phyloP scores from a whole-genome alignment of 2,113 vertebrate genomes.

The Austrofundulus limnaeus region DNA sequence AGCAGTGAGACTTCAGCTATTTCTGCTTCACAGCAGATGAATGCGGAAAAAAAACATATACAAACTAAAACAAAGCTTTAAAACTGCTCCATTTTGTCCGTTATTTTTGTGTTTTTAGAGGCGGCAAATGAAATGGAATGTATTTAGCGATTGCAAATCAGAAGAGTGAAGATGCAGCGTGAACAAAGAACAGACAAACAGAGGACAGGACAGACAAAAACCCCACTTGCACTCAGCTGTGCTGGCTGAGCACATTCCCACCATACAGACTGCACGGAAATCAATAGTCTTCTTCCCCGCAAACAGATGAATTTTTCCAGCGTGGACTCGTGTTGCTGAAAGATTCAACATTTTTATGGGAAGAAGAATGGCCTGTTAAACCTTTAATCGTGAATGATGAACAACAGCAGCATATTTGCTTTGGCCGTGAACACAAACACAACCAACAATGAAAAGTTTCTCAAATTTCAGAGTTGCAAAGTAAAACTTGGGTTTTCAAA shows the following conservation, averaged over 20 bases:
- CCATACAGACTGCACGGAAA: conserved; percentile 66
- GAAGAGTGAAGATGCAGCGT: conserved; percentile 14
- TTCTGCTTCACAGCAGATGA: conserved; percentile 10
- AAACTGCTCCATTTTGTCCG: conserved; percentile 3
- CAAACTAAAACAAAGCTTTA: neutral
- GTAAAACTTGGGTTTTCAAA: neutral
- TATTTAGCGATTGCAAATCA: conserved; percentile 45
- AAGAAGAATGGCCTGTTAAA: conserved; percentile 49
- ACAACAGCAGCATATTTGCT: conserved; percentile 12
- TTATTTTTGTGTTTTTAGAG: conserved; percentile 16
- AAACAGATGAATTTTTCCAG: conserved; percentile 69
- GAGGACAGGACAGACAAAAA: conserved; percentile 47
- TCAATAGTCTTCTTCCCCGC: conserved; percentile 72
- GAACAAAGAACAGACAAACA: conserved; percentile 47
- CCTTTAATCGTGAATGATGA: conserved; percentile 52
- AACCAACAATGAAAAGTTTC: neutral
- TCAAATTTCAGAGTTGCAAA: neutral
- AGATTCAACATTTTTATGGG: conserved; percentile 49
- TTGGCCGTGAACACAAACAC: conserved; percentile 12
- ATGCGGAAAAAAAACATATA: conserved; percentile 13
- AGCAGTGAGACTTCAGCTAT: neutral
- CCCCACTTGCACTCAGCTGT: conserved; percentile 43
- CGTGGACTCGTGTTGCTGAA: conserved; percentile 42
- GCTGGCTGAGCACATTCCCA: conserved; percentile 55
- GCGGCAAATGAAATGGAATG: conserved; percentile 3